Evolutionary conservation across 1,140 invertebrate species (phyloP).

Genomic region (Homarus americanus): DNA sequence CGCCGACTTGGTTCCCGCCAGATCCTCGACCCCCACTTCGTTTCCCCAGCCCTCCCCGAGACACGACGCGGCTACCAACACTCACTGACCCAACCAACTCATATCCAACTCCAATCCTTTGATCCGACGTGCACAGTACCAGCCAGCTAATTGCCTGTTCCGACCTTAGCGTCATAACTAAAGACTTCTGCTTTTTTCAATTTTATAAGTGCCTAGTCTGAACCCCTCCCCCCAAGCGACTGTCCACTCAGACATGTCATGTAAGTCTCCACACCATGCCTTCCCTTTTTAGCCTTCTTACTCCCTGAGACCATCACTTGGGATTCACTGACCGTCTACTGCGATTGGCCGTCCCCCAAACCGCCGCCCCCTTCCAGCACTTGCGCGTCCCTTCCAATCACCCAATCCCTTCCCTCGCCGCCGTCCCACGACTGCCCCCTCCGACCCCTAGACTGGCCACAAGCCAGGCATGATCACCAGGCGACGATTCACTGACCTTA

Average conservation of each 20-base stretch:
- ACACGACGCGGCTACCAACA: background rate
- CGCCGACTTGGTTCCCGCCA: background rate
- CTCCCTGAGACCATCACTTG: too few species aligned
- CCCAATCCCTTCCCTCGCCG: background rate
- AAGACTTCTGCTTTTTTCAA: too few species aligned
- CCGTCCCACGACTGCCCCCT: background rate
- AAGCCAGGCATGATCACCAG: constrained; percentile 14
- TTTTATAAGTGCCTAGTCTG: too few species aligned
- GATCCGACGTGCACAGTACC: background rate
- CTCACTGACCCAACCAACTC: background rate
- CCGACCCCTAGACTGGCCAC: background rate
- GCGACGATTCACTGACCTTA: constrained; percentile 17
- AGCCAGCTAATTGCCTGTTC: background rate
- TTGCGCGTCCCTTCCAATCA: background rate
- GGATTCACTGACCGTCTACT: too few species aligned
- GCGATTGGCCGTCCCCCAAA: too few species aligned
- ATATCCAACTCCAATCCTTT: background rate
- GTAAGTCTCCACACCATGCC: too few species aligned
- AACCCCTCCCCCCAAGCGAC: too few species aligned
- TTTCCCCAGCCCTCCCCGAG: background rate
- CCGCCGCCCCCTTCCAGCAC: too few species aligned
- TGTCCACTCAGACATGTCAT: too few species aligned
- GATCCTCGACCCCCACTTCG: background rate
- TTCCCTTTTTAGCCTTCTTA: too few species aligned
- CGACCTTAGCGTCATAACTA: background rate